Percentiles rank a stretch among this genome's conserved stretches.
Evolutionary conservation across 2,888 invertebrate species (phyloP).

Genomic region (Drosophila kokeensis): DNA sequence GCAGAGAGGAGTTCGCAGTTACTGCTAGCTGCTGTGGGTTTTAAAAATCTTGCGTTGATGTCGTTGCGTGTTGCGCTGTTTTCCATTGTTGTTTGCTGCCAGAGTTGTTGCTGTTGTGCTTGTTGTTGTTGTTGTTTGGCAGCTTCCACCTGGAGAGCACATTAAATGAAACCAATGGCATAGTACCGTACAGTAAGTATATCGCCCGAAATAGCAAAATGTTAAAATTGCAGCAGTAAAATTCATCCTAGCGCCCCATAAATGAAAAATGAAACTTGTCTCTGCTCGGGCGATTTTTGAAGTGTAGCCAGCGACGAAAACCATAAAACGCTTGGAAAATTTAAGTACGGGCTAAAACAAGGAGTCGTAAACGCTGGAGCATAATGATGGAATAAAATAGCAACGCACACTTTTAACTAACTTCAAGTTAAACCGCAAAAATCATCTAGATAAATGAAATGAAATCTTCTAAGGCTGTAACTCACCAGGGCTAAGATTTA

Average conservation of each 20-base stretch:
- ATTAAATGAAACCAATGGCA: constrained; percentile 65
- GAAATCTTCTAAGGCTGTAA: neutral
- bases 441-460: neutral
- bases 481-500: neutral
- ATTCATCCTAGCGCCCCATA: constrained; percentile 65
- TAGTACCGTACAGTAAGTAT: constrained; percentile 30
- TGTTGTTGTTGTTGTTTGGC: constrained; percentile 36
- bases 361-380: constrained; percentile 25
- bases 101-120: constrained; percentile 41
- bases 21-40: constrained; percentile 73
- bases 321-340: constrained; percentile 53
- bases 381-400: constrained; percentile 38
- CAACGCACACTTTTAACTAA: constrained; percentile 6
- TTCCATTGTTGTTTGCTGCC: constrained; percentile 62
- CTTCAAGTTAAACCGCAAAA: neutral
- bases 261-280: constrained; percentile 80
- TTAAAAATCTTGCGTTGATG: constrained; percentile 77
- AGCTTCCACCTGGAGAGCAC: constrained; percentile 63
- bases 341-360: constrained; percentile 49
- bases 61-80: constrained; percentile 54
- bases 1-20: constrained; percentile 8
- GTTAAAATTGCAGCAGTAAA: constrained; percentile 77
- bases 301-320: constrained; percentile 44
- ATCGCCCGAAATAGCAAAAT: constrained; percentile 70
- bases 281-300: constrained; percentile 46